Base-by-base conservation (phyloP, 1,140 invertebrate species). In the Papilio machaon region DNA sequence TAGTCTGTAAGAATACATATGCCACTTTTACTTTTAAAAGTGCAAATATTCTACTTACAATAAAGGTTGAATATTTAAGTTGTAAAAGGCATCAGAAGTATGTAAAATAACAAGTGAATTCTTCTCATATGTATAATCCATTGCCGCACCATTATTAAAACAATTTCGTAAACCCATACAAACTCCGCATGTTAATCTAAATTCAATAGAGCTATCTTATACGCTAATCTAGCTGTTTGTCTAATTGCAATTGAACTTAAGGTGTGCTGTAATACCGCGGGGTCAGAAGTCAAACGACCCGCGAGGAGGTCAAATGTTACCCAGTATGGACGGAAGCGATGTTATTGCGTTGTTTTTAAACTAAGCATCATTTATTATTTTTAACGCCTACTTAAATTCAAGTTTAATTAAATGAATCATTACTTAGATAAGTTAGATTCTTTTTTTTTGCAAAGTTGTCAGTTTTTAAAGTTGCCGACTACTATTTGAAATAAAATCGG, bases 141-240 rank as follows among this genome's bases (percentile, higher is more conserved):
- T 64, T 64, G 15, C 64, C 8, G 64, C 11, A 6, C 4, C 35
- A 35, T 70, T 15, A 70, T 70, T 38, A 70, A 35, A 70, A 15
- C 6, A 70, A 35, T 70, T 70, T 70, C 13, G 30, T 70, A 30
- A 35, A 70, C 30, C 30, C 30, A 70, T 35, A 70, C 30, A 15
- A 70, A 70, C 64, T 76, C 47, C 74, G 43, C 19, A 73, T 19
- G 74, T 35, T 19, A 49, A 76, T 30, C 74, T 76, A 19, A 76
- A 52, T 76, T 76, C 74, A 76, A 76, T 52, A 52, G 46, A 76
- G 74, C 74, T 76, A 76, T 76, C 74, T 76, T 30, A 30, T 54
- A 10, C 46, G 13, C 47, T 35, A 52, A 76, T 76, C 46, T 74
- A 4, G 8, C 30, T 52, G 74, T 76, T 76, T 47, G 74, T 76